Base-by-base conservation (phyloP, 1,140 invertebrate species). In the Drosophila micromelanica region DNA sequence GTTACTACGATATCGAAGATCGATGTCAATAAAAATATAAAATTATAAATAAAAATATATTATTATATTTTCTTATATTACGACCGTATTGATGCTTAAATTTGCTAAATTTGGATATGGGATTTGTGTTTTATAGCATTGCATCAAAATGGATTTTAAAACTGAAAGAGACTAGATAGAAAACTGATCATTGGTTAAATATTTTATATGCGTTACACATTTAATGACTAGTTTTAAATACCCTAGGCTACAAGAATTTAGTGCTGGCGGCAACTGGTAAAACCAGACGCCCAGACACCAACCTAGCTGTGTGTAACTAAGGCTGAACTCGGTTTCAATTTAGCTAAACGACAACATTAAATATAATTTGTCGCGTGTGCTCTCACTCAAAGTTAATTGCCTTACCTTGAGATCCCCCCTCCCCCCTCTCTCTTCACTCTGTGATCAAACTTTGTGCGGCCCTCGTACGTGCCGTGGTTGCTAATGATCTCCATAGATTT, bases 401-500 rank as follows among this genome's bases (percentile, higher is more conserved):
- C 17, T 23, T 3, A 43, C 37, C 20, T 32, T 13, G 20, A 42
- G 11, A 52, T 63, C 46, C 60, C 46, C 52, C 23, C 4, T 9
- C 17, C 17, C 11, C 6, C 38, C 43, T 68, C 46, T 67, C 67
- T 37, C 54, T 45, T 40, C 54, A 11, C 42, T 57, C 5, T 17
- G 37, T 13, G 45, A 48, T 48, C 45, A 7, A 51, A 15, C 49
- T 13, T 4, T 8, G 7, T 2, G 30, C 7, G 30, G 43, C 37
- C 40, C 35, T 52, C 35, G 32, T 71, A 80, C 80, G 81, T 85
- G 80, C 77, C 45, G 45, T 48, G 62, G 59, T 46, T 64, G 48
- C 69, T 80, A 85, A 85, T 85, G 76, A 80, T 80, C 59, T 70
- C 55, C 27, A 74, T 70, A 69, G 67, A 74, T 74, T 74, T 70